Base-by-base conservation (phyloP, 2,888 invertebrate species). In the Synanthedon vespiformis region DNA sequence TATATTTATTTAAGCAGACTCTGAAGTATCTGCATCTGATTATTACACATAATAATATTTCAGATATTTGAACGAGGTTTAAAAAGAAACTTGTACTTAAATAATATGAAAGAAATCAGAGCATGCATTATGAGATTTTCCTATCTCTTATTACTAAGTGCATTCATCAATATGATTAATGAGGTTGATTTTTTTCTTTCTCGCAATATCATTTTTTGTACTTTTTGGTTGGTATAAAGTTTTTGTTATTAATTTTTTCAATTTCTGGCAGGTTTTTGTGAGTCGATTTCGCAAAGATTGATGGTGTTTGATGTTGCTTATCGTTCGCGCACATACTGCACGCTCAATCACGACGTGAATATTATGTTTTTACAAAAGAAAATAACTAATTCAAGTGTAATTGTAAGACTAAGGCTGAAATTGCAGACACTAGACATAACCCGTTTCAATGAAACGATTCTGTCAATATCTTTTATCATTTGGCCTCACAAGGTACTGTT, bases 161-260 rank as follows among this genome's bases (percentile, higher is more conserved):
- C 75, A 77, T 79, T 77, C 77, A 80, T 80, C 80, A 80, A 77
- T 78, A 76, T 80, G 80, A 80, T 80, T 80, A 77, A 80, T 80
- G 77, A 67, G 67, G 54, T 58, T 65, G 61, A 53, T 22, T 52
- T 41, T 22, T 65, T 73, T 69, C 61, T 68, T 71, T 73, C 61
- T 64, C 65, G 66, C 71, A 72, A 73, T 72, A 69, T 69, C 61
- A 68, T 58, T 65, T 66, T 63, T 63, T 63, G 62, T 64, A 63
- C 67, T 70, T 61, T 61, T 52, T 40, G 55, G 51, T 52, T 62
- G 14, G 40, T 44, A 44, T 14, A 51, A 51, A 40, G 12, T 40
- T 40, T 67, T 65, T 68, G 65, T 62, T 65, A 61, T 60, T 53
- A 61, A 62, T 62, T 69, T 68, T 68, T 70, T 68, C 44, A 44